Evolutionary conservation across 2,888 invertebrate genomes (phyloP).

Genomic region (Eilema depressum): DNA sequence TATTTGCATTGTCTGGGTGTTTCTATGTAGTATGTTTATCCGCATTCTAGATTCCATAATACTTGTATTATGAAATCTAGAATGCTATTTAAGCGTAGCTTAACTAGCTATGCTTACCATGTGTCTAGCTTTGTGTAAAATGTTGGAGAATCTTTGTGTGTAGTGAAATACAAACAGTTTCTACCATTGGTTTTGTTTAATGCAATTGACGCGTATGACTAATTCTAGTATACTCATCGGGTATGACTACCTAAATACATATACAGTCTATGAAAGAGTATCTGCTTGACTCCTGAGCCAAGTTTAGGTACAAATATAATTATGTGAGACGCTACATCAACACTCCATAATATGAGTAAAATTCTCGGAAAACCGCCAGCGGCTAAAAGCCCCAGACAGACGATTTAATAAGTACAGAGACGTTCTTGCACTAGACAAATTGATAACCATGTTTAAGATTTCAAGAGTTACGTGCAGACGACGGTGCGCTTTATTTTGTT

Average conservation of each 20-base stretch:
- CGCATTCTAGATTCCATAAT: no score
- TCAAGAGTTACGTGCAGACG: not conserved
- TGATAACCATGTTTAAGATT: not conserved
- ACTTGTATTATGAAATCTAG: no score
- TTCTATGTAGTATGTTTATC: no score
- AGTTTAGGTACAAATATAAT: not conserved
- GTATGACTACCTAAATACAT: not conserved
- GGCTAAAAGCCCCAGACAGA: not conserved
- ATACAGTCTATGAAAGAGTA: not conserved
- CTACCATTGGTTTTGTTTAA: not conserved
- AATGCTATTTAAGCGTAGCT: no score
- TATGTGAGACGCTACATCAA: not conserved
- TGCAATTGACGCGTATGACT: not conserved
- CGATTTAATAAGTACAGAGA: not conserved
- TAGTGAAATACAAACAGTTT: no score
- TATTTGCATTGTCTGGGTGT: no score
- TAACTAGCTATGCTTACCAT: no score
- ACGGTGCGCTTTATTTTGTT: not conserved
- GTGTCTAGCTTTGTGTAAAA: no score
- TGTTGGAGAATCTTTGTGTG: no score
- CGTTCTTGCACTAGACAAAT: not conserved
- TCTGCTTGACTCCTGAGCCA: not conserved
- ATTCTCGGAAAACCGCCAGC: not conserved
- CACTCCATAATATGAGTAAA: not conserved
- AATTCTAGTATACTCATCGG: not conserved